Evolutionary conservation across 2,888 invertebrate species (phyloP).

Genomic region (Morinoia aosen): DNA sequence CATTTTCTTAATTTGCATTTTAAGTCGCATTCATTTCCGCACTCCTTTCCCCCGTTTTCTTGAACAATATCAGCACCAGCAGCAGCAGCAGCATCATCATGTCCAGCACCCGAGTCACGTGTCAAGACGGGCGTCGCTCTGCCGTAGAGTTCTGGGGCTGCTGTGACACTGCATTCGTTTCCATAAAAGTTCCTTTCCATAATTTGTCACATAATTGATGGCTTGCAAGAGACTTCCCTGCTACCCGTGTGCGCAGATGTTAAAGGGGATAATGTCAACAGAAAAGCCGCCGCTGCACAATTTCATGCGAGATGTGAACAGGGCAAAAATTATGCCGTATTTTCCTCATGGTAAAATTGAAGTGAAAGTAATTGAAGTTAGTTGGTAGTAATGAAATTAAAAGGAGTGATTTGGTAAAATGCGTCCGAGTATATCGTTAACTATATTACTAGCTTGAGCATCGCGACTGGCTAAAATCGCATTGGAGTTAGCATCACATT

Average conservation of each 20-base stretch:
- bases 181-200: conserved; percentile 40
- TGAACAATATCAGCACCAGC: neutral
- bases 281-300: neutral
- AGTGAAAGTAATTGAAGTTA: no score
- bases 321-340: no score
- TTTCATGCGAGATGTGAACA: neutral
- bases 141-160: conserved; percentile 31
- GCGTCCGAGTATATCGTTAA: no score
- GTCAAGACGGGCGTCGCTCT: conserved; percentile 19
- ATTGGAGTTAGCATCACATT: no score
- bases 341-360: no score
- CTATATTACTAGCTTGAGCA: no score
- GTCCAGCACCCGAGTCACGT: neutral
- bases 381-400: no score
- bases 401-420: no score
- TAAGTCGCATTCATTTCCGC: neutral
- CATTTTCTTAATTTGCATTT: neutral
- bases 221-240: conserved; percentile 38
- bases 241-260: neutral
- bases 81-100: neutral
- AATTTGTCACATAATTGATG: conserved; percentile 53
- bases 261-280: neutral
- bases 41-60: neutral
- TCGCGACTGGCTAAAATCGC: no score
- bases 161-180: conserved; percentile 34